Evolutionary conservation across 2,888 invertebrate species (phyloP).

Genomic region (Carterocephalus palaemon): DNA sequence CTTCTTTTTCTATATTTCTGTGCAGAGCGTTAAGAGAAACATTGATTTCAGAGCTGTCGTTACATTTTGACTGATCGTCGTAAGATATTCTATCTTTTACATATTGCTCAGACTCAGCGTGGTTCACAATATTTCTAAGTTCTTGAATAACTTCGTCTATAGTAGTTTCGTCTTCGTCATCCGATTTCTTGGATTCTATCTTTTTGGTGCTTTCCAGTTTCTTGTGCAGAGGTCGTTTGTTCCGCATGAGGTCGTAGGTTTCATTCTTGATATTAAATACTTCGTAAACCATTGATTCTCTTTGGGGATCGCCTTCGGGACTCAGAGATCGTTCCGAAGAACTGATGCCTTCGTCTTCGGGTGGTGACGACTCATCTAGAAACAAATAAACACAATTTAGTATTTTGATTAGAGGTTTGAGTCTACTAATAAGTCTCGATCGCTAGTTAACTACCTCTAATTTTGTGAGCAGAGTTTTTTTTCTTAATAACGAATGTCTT

Average conservation of each 20-base stretch:
- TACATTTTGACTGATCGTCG: constrained; percentile 59
- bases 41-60: constrained; percentile 66
- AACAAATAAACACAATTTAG: background rate
- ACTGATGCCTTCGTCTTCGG: constrained; percentile 93
- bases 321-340: constrained; percentile 89
- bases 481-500: constrained; percentile 74
- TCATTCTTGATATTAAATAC: constrained; percentile 80
- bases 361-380: constrained; percentile 84
- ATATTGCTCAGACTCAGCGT: constrained; percentile 86
- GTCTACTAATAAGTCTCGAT: background rate
- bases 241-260: constrained; percentile 72
- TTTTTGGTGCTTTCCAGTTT: constrained; percentile 57
- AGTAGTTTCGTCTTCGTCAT: constrained; percentile 87
- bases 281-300: constrained; percentile 80
- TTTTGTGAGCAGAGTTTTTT: constrained; percentile 63
- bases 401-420: background rate
- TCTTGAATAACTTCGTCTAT: constrained; percentile 94
- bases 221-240: constrained; percentile 63
- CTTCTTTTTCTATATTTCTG: constrained; percentile 66
- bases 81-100: constrained; percentile 58
- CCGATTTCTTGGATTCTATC: constrained; percentile 60
- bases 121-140: constrained; percentile 89
- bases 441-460: constrained; percentile 55
- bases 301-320: constrained; percentile 82
- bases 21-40: constrained; percentile 56